Base-by-base conservation (phyloP, 2,888 invertebrate species). In the Phaedon cochleariae region DNA sequence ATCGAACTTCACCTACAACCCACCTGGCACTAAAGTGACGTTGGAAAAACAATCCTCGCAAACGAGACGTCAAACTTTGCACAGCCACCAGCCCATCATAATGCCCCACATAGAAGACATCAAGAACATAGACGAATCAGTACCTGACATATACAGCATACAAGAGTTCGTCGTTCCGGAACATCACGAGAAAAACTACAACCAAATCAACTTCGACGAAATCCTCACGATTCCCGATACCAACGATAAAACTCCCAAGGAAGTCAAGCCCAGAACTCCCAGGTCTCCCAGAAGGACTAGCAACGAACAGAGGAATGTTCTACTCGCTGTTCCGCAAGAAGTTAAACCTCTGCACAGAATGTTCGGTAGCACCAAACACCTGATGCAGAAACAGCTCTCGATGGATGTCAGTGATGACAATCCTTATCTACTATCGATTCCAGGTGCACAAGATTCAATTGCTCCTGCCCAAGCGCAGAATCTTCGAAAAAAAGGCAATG, bases 1-100 rank as follows among this genome's bases (percentile, higher is more conserved):
- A 61, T 90, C 93, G 62, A 92, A 94, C 84, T 95, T 94, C 83
- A 93, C 90, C 31, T 94, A 93, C 84, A 92, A 91, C 82, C 92
- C 92, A 69, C 91, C 92, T 37, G 87, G 87, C 7, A 70, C 74
- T 37, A 79, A 78, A 71, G 65, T 79, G 29, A 71, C 74, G 51
- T 34, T 80, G 57, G 80, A 81, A 67, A 73, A 76, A n/a, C 77
- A 79, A 62, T 77, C 80, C 1, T 77, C 81, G 2, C 70, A 75
- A 62, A 63, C 68, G 34, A 70, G 75, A 29, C 74, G 76, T 0
- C 78, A 81, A 73, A 78, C 80, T 65, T 78, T 89, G 73, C 88
- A 89, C 84, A 87, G 88, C 64, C 88, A 88, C 73, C 87, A 87
- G 73, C 87, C 88, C 72, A 84, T 88, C 71, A 82, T 86, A 71